Evolutionary conservation across 2,113 vertebrate species (phyloP).

Genomic region (Ploceus nigricollis): DNA sequence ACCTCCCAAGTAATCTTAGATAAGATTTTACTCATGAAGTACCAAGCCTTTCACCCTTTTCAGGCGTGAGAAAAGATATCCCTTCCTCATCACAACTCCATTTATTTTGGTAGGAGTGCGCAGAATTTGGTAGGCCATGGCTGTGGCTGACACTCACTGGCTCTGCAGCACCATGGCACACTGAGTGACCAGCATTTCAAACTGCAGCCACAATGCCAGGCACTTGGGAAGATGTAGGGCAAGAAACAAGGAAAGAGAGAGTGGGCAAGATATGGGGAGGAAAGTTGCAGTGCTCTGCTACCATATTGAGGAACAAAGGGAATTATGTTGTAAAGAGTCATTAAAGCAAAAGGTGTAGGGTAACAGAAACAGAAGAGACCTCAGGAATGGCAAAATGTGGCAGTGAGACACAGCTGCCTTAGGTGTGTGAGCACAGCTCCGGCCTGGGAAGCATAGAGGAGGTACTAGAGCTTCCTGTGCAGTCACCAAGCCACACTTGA

Average conservation of each 20-base stretch:
- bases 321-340: neutral
- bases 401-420: neutral
- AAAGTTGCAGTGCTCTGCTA: neutral
- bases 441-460: neutral
- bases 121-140: neutral
- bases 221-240: neutral
- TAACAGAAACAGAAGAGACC: neutral
- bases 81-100: neutral
- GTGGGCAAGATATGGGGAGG: neutral
- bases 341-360: neutral
- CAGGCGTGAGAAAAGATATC: neutral
- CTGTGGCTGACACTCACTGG: neutral
- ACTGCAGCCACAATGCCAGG: neutral
- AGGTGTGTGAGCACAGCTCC: neutral
- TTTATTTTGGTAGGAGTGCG: neutral
- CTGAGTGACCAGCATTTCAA: fast-evolving
- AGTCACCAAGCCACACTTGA: neutral
- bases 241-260: neutral
- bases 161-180: fast-evolving
- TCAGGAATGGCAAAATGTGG: neutral
- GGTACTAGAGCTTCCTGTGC: neutral
- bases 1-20: neutral
- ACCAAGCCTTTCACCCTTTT: neutral
- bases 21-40: neutral
- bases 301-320: neutral